Conservation (phyloP, 2,888 invertebrate genomes). For the Agriotes lineatus region DNA sequence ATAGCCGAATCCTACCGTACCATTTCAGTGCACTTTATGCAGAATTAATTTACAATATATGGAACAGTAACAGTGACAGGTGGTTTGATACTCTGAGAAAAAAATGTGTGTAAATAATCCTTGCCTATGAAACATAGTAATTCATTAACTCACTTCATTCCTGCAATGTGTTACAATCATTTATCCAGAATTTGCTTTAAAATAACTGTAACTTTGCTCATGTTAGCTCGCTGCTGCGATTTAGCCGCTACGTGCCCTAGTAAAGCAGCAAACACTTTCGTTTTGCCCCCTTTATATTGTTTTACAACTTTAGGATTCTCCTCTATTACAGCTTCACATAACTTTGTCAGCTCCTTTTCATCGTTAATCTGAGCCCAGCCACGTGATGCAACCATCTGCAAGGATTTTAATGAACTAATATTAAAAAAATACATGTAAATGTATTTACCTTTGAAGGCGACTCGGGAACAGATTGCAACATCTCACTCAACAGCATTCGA, state of each 20-base stretch:
- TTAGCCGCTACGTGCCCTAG: constrained; percentile 72
- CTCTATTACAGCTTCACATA: constrained; percentile 74
- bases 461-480: constrained; percentile 16
- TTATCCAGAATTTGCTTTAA: constrained; percentile 74
- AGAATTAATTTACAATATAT: too few species aligned
- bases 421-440: too few species aligned
- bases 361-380: constrained; percentile 77
- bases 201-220: constrained; percentile 72
- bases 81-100: too few species aligned
- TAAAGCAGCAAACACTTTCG: constrained; percentile 76
- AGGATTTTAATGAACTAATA: too few species aligned
- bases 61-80: too few species aligned
- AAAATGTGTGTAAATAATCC: too few species aligned
- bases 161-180: too few species aligned
- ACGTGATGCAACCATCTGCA: constrained; percentile 61
- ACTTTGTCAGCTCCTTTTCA: constrained; percentile 69
- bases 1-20: too few species aligned
- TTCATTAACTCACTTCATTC: too few species aligned
- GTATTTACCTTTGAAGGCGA: constrained; percentile 54
- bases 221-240: constrained; percentile 76
- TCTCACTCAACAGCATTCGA: constrained; percentile 30
- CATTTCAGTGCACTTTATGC: too few species aligned
- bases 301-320: constrained; percentile 76
- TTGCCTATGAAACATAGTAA: too few species aligned
- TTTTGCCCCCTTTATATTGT: constrained; percentile 78